Base-by-base conservation (phyloP, 64 coral and sea anemone genomes). In the Actinia tenebrosa region DNA sequence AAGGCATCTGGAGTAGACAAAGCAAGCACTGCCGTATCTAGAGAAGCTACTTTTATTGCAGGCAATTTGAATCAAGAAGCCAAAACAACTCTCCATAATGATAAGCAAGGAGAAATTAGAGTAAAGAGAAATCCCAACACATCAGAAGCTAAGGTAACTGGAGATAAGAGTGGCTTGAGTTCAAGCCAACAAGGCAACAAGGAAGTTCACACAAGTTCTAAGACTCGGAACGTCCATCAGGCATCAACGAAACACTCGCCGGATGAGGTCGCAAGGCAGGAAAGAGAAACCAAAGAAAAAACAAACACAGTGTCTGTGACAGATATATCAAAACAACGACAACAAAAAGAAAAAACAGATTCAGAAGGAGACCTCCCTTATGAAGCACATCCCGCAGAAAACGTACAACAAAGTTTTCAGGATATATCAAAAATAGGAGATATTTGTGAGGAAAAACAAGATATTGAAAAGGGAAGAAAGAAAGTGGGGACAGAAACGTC, bases 361-460 rank as follows among this genome's bases (percentile, higher is more conserved):
- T 3, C 69, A n/a, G 19, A 66, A 37, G 3, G 42, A 75, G 7
- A 3, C 1, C n/a, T 75, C 27, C 0, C 69, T 15, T 3, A 75
- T 75, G 26, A n/a, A 10, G 27, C 22, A 14, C 69, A 18, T 10
- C 23, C 69, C 30, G 30, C 30, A 75, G 10, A 75, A 75, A 75
- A 14, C 10, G 11, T 75, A 75, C 10, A 26, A 5, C 20, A 10
- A 53, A 50, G 77, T 55, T 77, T 47, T 23, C 64, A 84, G 56
- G 60, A 55, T 71, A 54, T 53, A 56, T 61, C 81, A 77, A 58
- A 72, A 44, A 84, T 19, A 20, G 56, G 80, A 43, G 80, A 75
- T 89, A 84, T 83, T 27, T 69, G 77, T 11, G 61, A 46, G 18
- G 88, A 89, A 89, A 79, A 53, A 19, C 78, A n/a, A n/a, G 18